Evolutionary conservation across 2,797 vertebrate genomes (phyloP), one percentile per base, ranked within the genome.

Genomic region (Hyperoplus immaculatus): DNA sequence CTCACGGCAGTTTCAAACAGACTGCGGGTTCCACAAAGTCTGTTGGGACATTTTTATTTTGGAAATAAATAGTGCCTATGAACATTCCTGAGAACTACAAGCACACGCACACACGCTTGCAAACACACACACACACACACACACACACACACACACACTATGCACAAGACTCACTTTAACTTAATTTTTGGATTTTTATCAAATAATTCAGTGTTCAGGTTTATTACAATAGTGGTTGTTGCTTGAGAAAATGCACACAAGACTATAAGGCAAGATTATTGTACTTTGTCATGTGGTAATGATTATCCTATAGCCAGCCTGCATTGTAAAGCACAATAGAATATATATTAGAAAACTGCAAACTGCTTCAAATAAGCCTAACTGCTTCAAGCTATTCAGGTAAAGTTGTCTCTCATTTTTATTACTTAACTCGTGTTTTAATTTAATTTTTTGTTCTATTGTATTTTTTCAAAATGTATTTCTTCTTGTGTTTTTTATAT

Each of bases 51-150:
- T 73, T 72, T 75, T 47, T 29, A 56, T 69, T 76, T 78, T 75
- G 61, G 43, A 89, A 83, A 82, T 86, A 88, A 83, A 82, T 86
- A 87, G 88, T 92, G 92, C 91, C 90, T 92, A 85, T 45, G 72
- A 80, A 75, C 66, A 62, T 68, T 72, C 79, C 39, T 2, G 3
- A 58, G 8, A 55, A 43, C 43, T 64, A 54, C 68, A 55, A 58
- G 56, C 42, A 54, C 16, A 57, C 61, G 71, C n/a, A 63, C 45
- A 64, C 54, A 57, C 54, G 62, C 68, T 69, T 50, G 69, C 56
- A 49, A 49, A 58, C 41, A 81, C 29, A 29, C 29, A 29, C 29
- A 29, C 29, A 29, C 29, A 29, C 29, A 29, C 29, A 29, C 29
- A 29, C 29, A 29, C 29, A 29, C 29, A 29, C 29, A 29, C 29